Evolutionary conservation across 2,113 vertebrate species (phyloP), one percentile per base, ranked within the genome.

Genomic region (Sebastes schlegelii): DNA sequence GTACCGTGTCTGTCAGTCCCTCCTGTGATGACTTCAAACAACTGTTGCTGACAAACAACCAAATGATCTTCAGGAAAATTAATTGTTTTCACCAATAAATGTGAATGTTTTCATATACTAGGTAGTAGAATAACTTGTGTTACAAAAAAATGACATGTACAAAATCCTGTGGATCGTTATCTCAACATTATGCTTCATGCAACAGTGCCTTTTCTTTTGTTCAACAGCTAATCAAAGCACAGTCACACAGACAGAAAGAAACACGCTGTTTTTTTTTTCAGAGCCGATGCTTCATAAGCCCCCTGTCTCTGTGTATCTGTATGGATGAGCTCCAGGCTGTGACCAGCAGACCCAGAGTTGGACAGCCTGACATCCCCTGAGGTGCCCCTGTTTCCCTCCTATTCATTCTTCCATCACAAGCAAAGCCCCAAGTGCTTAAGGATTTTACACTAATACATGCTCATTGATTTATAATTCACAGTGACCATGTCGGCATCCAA

Each of bases 391-490:
- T 79, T 82, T 45, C 46, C 76, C 66, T 79, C 54, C 67, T 62
- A 79, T 87, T 87, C 74, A 80, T 85, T 88, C 61, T 74, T 83
- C 77, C 65, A 66, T 86, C 84, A 55, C 73, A 84, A 77, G 83
- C 86, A 85, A 61, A 80, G 79, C 87, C 89, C 86, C 60, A 11
- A 64, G 88, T 79, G 86, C 77, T 60, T 0, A 13, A 79, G 83
- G 86, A 93, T 88, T 93, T 89, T 43, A 80, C 89, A 79, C 83
- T 87, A 92, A 91, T 91, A 84, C 90, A 80, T 81, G 87, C 82
- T 91, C 87, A 92, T 90, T 94, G 91, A 95, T 95, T 94, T 91
- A 89, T 89, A 92, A 94, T 93, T 92, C 91, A 85, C 82, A 80
- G 75, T 21, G 62, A 75, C 74, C 49, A 45, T n/a, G 76, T 57